These are phyloP conservation scores for Nasonia vitripennis DNA, from an alignment of 1,140 invertebrate species.

Conservation along the genomic window DNA sequence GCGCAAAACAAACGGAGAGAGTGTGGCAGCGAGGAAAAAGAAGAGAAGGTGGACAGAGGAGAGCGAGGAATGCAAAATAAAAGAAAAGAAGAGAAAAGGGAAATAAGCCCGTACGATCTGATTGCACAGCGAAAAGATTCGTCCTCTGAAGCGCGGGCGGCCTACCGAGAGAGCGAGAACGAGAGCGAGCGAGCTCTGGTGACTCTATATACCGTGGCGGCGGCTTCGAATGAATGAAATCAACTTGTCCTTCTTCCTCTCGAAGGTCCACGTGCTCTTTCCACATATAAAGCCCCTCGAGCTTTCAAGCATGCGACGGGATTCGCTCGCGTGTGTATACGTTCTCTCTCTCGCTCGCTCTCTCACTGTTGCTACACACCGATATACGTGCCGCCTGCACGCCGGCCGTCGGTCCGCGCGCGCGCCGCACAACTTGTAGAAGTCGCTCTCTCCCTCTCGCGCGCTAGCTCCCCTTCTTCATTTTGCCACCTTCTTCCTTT, in stretches of 20 bases:
- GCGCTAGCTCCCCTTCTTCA: slow-evolving; percentile 53
- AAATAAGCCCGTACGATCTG: slow-evolving; percentile 42
- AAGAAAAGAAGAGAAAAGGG: slow-evolving; percentile 38
- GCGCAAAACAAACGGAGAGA: slow-evolving; percentile 1
- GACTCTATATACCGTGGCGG: slow-evolving; percentile 38
- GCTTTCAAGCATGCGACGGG: slow-evolving; percentile 56
- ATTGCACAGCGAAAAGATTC: slow-evolving; percentile 56
- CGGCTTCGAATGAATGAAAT: slow-evolving; percentile 67
- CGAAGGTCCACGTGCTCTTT: slow-evolving; percentile 66
- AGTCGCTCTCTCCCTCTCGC: slow-evolving; percentile 20
- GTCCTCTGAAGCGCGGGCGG: slow-evolving; percentile 54
- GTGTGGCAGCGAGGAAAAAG: neutral
- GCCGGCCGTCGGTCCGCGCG: slow-evolving; percentile 10
- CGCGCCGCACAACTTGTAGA: slow-evolving; percentile 45
- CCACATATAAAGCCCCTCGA: slow-evolving; percentile 65
- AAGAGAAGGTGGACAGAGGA: neutral
- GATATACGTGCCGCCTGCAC: slow-evolving; percentile 17
- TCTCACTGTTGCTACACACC: slow-evolving; percentile 23
- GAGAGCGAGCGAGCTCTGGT: neutral
- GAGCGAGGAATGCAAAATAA: neutral
- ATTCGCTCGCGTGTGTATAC: slow-evolving; percentile 45
- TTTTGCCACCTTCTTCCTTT: slow-evolving; percentile 56
- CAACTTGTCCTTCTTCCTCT: slow-evolving; percentile 66
- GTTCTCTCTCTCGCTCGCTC: slow-evolving; percentile 56
- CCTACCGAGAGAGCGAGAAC: neutral